phyloP scores from a whole-genome alignment of 2,888 invertebrate genomes.

The Drosophila phalerata region DNA sequence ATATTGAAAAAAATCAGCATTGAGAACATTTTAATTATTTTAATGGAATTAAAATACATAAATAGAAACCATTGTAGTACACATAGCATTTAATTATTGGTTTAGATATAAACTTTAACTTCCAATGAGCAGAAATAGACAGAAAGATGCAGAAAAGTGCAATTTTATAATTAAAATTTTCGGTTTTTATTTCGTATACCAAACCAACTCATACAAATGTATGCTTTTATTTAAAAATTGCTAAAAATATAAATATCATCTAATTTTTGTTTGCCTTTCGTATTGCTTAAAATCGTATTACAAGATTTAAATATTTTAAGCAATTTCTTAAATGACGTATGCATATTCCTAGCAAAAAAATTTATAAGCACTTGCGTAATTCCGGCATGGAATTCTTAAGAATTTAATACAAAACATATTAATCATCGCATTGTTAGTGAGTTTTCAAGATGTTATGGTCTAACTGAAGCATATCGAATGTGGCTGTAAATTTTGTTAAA shows the following conservation, averaged over 20 bases:
- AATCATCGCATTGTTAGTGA: constrained; percentile 4
- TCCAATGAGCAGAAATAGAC: not conserved
- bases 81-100: not conserved
- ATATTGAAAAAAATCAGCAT: not conserved
- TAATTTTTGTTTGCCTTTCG: not conserved
- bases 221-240: not conserved
- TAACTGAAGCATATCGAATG: constrained; percentile 8
- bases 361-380: constrained; percentile 5
- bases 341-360: not conserved
- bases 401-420: not conserved
- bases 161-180: too few relatives aligned
- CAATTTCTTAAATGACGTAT: not conserved
- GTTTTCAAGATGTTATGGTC: constrained; percentile 2
- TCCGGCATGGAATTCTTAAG: not conserved
- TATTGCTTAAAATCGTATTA: not conserved
- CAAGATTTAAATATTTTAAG: not conserved
- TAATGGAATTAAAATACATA: too few relatives aligned
- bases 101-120: not conserved
- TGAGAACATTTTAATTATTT: not conserved
- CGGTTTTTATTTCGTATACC: too few relatives aligned
- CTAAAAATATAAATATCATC: not conserved
- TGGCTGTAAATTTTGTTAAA: constrained; percentile 10
- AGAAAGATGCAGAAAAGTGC: too few relatives aligned
- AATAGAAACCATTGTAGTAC: not conserved
- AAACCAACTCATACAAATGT: not conserved